Evolutionary conservation across 2,888 invertebrate genomes (phyloP), one percentile per base, ranked within the genome.

Genomic region (Sericinus montela): DNA sequence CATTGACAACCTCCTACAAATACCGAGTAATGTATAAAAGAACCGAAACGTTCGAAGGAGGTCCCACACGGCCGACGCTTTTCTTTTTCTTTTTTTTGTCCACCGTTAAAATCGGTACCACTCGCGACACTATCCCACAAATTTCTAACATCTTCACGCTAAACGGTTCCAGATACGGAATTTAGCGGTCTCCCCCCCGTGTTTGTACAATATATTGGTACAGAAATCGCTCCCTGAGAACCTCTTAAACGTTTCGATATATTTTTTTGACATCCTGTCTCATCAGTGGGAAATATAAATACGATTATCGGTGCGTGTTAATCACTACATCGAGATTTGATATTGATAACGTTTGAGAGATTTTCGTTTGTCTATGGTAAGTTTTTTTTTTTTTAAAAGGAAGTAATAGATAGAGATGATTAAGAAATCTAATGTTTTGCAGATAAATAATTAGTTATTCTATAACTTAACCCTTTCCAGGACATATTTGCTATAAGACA

Each of bases 151-250:
- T 61, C 58, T 61, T 54, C 55, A 48, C 65, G 68, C 68, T 69
- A 69, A 69, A 67, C 67, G 69, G 52, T 64, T 65, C 75, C 66
- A 84, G 85, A 87, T 85, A 85, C 59, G 84, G 86, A 86, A 85
- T 86, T 85, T 85, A 85, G 80, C 82, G 72, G 70, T 72, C 76
- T 63, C 77, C 78, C 77, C 78, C 73, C 79, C 68, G 68, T 77
- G 75, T 80, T 77, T 80, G 69, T 57, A 68, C 70, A 69, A 69
- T 63, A 63, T 78, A 80, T 80, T 80, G 76, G 71, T 75, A 58
- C 60, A 60, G 52, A 65, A 66, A 66, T 64, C 63, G 65, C 65
- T 65, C 64, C 65, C 65, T 63, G 63, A 62, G 63, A 61, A 62
- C 58, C 59, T 64, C 61, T 60, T n/a, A 64, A 65, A 67, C 64